Evolutionary conservation across 2,113 vertebrate genomes (phyloP), one percentile per base, ranked within the genome.

Genomic region (Xenus cinereus): DNA sequence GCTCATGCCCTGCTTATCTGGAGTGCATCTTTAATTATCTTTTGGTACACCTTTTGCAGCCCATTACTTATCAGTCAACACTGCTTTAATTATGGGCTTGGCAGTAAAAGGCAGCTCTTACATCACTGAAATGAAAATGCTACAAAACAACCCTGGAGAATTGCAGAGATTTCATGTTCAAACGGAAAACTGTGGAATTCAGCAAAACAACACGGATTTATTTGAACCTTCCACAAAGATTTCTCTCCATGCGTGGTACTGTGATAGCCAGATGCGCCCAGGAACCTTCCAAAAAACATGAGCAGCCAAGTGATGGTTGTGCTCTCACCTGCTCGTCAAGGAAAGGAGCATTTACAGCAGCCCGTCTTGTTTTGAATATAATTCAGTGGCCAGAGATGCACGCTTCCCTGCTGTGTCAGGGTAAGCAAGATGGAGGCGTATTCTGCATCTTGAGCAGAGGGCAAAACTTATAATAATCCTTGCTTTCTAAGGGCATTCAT

Each of bases 61-160:
- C 89, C 95, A 95, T 97, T 95, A 96, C 81, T 93, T 97, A 94
- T 71, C 33, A 69, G 91, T 67, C 95, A 95, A 95, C 94, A 59
- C 41, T 79, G 78, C 92, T 95, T 95, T 95, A 95, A 97, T 95
- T 92, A 91, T 71, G 78, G 92, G 86, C 54, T 97, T 92, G 89
- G 71, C 89, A 80, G 81, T 54, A 94, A 84, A 87, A 95, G 73
- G 45, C 48, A 89, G 89, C 54, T 84, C 84, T 89, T 87, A 93
- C 71, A 62, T 89, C 77, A 85, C 32, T 85, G 74, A 96, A 96
- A 95, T 94, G 79, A 91, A 96, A 97, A 92, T 75, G 50, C 74
- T 83, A 76, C 77, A 87, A 91, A 95, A 35, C 14, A 84, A 63
- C 50, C 30, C 53, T 30, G 66, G 62, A 92, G 66, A 81, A 56